A percentile compares a stretch with the other conserved stretches of the same genome.
phyloP scores from a whole-genome alignment of 2,888 invertebrate genomes.

The Troglohyphantes excavatus region DNA sequence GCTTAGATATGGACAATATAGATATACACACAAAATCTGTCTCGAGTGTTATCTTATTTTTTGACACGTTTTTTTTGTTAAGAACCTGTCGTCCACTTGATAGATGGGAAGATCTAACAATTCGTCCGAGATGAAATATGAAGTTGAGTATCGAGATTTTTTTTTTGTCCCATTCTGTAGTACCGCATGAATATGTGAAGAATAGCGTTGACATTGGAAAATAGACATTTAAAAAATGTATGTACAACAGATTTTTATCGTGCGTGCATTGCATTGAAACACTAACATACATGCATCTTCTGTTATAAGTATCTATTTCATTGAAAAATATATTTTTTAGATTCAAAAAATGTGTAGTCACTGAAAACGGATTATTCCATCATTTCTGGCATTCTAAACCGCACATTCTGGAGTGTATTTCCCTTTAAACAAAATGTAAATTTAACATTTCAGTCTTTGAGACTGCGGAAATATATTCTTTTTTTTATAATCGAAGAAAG shows the following conservation, averaged over 20 bases:
- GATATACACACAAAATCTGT: constrained; percentile 63
- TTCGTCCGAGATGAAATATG: constrained; percentile 72
- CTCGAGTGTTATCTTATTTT: constrained; percentile 51
- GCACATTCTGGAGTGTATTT: no score
- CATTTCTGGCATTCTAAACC: no score
- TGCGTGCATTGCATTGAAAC: no score
- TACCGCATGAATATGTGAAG: constrained; percentile 60
- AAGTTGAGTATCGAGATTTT: constrained; percentile 63
- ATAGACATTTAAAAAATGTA: constrained; percentile 49
- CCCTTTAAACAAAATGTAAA: no score
- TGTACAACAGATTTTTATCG: neutral
- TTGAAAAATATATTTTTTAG: no score
- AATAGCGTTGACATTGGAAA: constrained; percentile 64
- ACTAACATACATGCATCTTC: no score
- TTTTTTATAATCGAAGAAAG: no score
- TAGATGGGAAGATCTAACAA: constrained; percentile 69
- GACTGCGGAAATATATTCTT: no score
- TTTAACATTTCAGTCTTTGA: no score
- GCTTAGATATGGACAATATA: constrained; percentile 64
- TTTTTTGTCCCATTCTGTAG: constrained; percentile 33
- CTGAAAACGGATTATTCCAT: no score
- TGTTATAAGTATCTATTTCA: no score
- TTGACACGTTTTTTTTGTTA: constrained; percentile 72
- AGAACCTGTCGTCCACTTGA: constrained; percentile 69
- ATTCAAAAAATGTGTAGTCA: no score